Evolutionary conservation across 1,140 invertebrate genomes (phyloP).

Genomic region (Acromyrmex charruanus): DNA sequence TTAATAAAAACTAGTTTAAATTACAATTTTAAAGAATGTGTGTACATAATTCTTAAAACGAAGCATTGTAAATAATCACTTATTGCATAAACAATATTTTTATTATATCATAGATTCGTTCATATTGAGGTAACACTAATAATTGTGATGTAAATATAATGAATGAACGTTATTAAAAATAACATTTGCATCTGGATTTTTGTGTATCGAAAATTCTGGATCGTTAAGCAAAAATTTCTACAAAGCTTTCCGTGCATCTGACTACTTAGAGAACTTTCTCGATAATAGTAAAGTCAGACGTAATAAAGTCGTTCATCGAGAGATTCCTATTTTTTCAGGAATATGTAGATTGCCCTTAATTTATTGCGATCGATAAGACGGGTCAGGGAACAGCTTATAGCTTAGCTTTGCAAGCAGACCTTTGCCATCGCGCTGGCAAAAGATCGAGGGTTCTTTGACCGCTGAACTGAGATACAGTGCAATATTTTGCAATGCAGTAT

Average conservation of each 20-base stretch:
- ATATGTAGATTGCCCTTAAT: constrained; percentile 70
- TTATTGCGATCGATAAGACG: constrained; percentile 67
- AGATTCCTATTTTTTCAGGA: constrained; percentile 52
- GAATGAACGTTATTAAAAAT: background rate
- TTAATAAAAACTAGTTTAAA: background rate
- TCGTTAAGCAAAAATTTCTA: constrained; percentile 11
- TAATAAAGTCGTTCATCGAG: constrained; percentile 34
- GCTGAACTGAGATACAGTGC: constrained; percentile 59
- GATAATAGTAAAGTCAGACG: background rate
- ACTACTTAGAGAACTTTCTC: background rate
- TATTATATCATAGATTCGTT: background rate
- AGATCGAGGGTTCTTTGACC: constrained; percentile 67
- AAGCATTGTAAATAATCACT: background rate
- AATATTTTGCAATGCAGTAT: constrained; percentile 49
- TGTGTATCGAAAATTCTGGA: background rate
- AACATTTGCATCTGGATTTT: constrained; percentile 11
- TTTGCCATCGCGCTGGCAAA: constrained; percentile 8
- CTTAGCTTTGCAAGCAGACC: constrained; percentile 53
- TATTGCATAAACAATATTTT: background rate
- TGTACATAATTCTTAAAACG: background rate
- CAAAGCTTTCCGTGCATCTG: background rate
- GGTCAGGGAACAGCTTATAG: constrained; percentile 63
- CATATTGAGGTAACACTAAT: background rate
- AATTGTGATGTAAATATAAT: background rate
- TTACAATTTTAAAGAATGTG: background rate